These are phyloP conservation scores for Phasianus colchicus DNA, from an alignment of 2,113 vertebrate genomes.

Conservation along the genomic window DNA sequence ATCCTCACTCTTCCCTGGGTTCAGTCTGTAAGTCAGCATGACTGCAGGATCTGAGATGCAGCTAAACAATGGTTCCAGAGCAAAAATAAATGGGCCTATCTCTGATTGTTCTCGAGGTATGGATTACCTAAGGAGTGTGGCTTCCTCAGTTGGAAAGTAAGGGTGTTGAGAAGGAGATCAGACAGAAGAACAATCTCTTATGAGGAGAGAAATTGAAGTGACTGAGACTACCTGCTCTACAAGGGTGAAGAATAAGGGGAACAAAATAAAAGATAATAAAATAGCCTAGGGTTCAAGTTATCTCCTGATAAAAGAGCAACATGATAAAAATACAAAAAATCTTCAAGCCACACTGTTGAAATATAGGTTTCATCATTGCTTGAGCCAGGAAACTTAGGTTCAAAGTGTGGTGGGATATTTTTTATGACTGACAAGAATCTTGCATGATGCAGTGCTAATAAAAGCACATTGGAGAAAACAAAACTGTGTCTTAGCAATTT, in stretches of 20 bases:
- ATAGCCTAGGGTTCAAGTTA: neutral
- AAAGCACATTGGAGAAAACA: neutral
- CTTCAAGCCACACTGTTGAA: neutral
- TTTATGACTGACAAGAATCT: neutral
- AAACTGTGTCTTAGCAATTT: neutral
- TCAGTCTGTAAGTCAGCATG: neutral
- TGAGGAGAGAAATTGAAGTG: neutral
- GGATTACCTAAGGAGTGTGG: neutral
- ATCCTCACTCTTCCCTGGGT: neutral
- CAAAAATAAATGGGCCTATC: neutral
- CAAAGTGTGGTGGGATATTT: neutral
- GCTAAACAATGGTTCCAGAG: neutral
- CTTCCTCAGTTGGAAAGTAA: neutral
- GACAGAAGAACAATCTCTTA: neutral
- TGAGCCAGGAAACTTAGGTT: neutral
- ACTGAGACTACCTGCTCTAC: neutral
- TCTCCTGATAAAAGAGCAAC: neutral
- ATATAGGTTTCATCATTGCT: neutral
- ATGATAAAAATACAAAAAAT: neutral
- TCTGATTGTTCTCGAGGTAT: neutral
- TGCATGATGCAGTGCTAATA: neutral
- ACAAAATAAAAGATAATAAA: neutral
- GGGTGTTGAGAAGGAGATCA: neutral
- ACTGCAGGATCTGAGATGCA: neutral
- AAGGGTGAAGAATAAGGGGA: neutral